Conservation (phyloP, 2,113 vertebrate species). For the Arizona elegans region DNA sequence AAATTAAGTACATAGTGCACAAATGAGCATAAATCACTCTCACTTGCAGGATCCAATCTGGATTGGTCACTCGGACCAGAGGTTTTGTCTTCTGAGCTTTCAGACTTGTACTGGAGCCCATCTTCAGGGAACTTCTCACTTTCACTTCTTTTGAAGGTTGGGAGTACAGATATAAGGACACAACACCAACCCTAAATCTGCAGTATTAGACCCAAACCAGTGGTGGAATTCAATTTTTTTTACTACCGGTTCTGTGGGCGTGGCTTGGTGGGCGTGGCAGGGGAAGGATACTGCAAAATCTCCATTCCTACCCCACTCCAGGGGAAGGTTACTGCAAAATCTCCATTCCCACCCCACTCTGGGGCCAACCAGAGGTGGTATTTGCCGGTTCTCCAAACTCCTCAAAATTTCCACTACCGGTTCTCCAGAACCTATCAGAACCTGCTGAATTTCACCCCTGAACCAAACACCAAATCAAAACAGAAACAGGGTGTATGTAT, state of each 20-base stretch:
- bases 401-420: too few species aligned
- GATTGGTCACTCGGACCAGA: neutral
- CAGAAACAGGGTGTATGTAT: neutral
- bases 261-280: too few species aligned
- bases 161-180: neutral
- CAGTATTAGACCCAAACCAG: neutral
- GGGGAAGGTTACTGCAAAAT: too few species aligned
- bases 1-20: neutral
- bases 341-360: too few species aligned
- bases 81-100: neutral
- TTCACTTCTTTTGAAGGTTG: neutral
- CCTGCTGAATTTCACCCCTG: neutral
- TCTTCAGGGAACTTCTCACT: neutral
- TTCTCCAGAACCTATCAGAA: too few species aligned
- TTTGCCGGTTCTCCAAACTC: too few species aligned
- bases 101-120: neutral
- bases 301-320: too few species aligned
- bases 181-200: neutral
- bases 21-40: neutral
- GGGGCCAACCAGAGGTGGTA: too few species aligned
- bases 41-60: neutral
- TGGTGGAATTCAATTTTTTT: too few species aligned
- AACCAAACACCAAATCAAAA: neutral
- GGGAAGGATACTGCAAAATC: too few species aligned
- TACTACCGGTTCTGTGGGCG: too few species aligned